Evolutionary conservation across 2,797 vertebrate species (phyloP).

Genomic region (Amphiprion clarkii): DNA sequence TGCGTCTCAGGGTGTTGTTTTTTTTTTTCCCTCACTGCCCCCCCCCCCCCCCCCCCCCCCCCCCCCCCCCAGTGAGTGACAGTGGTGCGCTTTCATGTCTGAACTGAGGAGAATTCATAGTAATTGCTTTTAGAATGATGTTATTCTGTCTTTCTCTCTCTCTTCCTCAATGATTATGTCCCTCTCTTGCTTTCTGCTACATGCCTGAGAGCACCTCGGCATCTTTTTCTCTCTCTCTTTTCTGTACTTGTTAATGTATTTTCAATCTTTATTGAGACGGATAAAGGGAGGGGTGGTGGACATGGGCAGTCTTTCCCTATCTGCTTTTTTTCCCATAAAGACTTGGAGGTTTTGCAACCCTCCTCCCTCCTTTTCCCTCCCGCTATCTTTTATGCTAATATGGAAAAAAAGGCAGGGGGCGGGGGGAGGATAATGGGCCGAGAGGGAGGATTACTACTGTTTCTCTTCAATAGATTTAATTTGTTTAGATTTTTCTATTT

Average conservation of each 20-base stretch:
- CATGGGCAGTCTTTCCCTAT: constrained; percentile 42
- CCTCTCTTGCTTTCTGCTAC: constrained; percentile 37
- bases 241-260: constrained; percentile 68
- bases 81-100: constrained; percentile 85
- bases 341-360: constrained; percentile 42
- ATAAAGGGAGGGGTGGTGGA: constrained; percentile 56
- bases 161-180: constrained; percentile 32
- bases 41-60: no score
- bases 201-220: constrained; percentile 31
- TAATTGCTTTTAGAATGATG: constrained; percentile 88
- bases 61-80: constrained; percentile 76
- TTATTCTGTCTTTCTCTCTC: constrained; percentile 73
- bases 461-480: constrained; percentile 73
- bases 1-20: constrained; percentile 75
- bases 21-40: no score
- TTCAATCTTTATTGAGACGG: constrained; percentile 70
- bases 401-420: constrained; percentile 41
- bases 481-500: constrained; percentile 78
- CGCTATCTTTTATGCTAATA: constrained; percentile 64
- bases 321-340: constrained; percentile 44
- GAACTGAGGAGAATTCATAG: constrained; percentile 88
- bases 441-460: constrained; percentile 71
- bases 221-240: constrained; percentile 21
- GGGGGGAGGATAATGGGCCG: constrained; percentile 54
- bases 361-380: neutral